Evolutionary conservation across 30 jellyfish, hydroid and myxozoan species (phyloP), one percentile per base, ranked within the genome.

Genomic region (Hydractinia echinata): DNA sequence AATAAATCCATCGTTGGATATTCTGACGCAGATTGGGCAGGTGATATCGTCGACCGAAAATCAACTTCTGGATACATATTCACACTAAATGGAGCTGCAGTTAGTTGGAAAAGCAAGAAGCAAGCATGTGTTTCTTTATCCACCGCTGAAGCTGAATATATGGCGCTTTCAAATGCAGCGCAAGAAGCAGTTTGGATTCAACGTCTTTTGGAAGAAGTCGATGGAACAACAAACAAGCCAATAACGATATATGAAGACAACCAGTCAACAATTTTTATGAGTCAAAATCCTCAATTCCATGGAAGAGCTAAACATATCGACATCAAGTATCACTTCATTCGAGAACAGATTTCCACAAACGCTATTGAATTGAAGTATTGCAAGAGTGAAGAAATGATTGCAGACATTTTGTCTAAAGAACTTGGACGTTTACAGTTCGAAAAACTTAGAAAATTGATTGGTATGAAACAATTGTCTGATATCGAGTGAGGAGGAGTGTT

Each of bases 21-120:
- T 66, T 49, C 83, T n/a, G 95, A 81, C 76, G 90, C 95, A 0
- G 95, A 86, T 61, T 86, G 89, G 89, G 95, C 92, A 6, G 95
- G 95, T 2, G 94, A 86, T 61, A n/a, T 20, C 9, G 76, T 69
- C 19, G 84, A 58, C 10, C 16, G 93, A 5, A 83, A 56, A 62
- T 72, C 81, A 13, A 83, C 87, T 7, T 83, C 87, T 20, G 91
- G 88, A n/a, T 85, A 73, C 68, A 39, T 67, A 19, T 85, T 77
- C 72, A 56, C 14, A 53, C 10, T 77, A 8, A 62, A n/a, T n/a
- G 81, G 89, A 8, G 89, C 85, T 7, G 76, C 86, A 51, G 53
- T 86, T 61, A 79, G 90, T 49, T 49, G 92, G 14, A 66, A n/a
- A 2, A 72, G 89, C 80, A 85, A 71, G 77, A 77, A 85, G 49